These are phyloP conservation scores for Camelus dromedarius DNA, from an alignment of 2,113 vertebrate genomes.

Conservation along the genomic window DNA sequence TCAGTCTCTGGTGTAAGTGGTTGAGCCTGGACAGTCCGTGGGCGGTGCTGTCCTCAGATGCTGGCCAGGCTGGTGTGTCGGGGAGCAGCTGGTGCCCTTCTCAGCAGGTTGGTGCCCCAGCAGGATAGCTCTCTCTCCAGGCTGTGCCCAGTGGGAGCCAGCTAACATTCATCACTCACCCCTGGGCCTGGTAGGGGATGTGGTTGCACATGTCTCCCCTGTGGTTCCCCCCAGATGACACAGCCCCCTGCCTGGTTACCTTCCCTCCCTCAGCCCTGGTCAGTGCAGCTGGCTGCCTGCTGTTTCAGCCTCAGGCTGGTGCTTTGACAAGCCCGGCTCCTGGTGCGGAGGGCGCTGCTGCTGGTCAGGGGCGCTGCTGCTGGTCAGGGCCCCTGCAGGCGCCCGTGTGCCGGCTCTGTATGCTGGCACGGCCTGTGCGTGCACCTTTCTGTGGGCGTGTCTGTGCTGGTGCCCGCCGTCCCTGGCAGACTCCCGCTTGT, in stretches of 20 bases:
- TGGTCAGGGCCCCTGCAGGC: not conserved
- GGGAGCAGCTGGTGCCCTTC: not conserved
- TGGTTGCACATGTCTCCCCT: not conserved
- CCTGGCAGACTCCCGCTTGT: not conserved
- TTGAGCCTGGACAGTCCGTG: not conserved
- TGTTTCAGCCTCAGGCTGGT: not conserved
- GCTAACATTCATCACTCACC: not conserved
- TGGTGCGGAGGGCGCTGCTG: fast-evolving
- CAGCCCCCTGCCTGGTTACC: not conserved
- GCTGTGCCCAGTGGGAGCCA: not conserved
- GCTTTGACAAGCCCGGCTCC: not conserved
- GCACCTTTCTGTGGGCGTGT: fast-evolving
- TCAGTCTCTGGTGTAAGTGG: fast-evolving
- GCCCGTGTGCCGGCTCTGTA: fast-evolving
- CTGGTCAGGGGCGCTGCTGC: fast-evolving
- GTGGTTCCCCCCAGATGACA: not conserved
- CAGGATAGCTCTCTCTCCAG: not conserved
- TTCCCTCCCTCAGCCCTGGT: not conserved
- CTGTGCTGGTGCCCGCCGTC: not conserved
- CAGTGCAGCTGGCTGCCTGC: not conserved
- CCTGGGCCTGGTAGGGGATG: not conserved
- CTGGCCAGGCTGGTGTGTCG: not conserved
- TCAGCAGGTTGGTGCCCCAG: not conserved
- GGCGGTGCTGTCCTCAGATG: not conserved
- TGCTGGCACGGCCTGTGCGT: fast-evolving